These are phyloP conservation scores for Steinernema carpocapsae DNA, from an alignment of 2,888 invertebrate species.

Conservation along the genomic window DNA sequence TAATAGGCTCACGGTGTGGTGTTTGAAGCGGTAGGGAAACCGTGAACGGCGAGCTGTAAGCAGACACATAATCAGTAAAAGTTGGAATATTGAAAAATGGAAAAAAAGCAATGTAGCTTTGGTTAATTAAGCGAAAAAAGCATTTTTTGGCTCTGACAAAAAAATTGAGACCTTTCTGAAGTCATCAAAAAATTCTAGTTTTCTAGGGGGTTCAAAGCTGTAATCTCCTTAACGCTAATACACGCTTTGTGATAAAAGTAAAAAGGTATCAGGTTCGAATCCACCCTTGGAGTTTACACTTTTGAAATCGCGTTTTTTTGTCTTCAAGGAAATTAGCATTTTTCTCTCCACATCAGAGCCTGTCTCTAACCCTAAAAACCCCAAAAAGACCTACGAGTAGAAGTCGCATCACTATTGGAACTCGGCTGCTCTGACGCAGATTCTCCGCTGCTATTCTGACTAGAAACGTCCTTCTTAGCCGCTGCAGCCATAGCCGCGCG, in stretches of 20 bases:
- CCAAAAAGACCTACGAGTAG: constrained; percentile 16
- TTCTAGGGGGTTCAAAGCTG: no score
- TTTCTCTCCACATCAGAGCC: no score
- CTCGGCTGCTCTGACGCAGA: not conserved
- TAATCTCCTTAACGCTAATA: no score
- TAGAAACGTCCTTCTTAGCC: not conserved
- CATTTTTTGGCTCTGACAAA: no score
- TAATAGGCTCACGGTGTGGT: constrained; percentile 68
- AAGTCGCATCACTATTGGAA: constrained; percentile 3
- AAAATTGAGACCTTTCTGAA: no score
- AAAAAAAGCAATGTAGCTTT: not conserved
- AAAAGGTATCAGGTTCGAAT: no score
- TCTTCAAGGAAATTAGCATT: no score
- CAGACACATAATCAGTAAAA: not conserved
- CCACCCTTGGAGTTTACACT: no score
- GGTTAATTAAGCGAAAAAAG: constrained; percentile 15
- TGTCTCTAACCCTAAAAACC: not conserved
- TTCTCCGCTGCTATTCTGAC: not conserved
- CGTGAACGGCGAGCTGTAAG: constrained; percentile 61
- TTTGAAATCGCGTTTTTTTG: no score
- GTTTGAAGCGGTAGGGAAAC: constrained; percentile 68
- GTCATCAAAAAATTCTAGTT: no score
- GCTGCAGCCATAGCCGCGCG: constrained; percentile 29
- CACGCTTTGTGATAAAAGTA: no score
- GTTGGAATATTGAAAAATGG: not conserved